phyloP scores from a whole-genome alignment of 2,113 vertebrate species.

The Ovis canadensis region DNA sequence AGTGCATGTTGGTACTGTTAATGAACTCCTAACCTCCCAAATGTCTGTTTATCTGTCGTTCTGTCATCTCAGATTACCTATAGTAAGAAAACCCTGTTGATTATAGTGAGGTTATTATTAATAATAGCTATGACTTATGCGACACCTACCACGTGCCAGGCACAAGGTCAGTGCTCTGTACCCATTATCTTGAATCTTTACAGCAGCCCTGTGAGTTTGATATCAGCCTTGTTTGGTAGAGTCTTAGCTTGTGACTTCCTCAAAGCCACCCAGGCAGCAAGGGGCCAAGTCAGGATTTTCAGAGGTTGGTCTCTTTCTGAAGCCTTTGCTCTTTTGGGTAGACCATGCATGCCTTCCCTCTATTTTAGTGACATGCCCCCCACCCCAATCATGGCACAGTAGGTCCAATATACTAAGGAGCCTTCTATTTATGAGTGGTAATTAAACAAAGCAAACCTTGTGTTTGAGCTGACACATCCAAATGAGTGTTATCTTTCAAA shows the following conservation, averaged over 20 bases:
- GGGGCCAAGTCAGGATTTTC: neutral
- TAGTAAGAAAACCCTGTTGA: neutral
- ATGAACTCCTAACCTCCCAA: neutral
- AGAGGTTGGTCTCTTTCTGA: neutral
- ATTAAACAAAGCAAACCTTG: slow-evolving; percentile 28
- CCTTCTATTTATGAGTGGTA: slow-evolving; percentile 7
- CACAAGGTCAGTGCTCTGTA: neutral
- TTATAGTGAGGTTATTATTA: neutral
- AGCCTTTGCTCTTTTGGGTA: neutral
- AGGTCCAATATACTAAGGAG: neutral
- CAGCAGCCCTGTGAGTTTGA: neutral
- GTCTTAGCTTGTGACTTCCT: neutral
- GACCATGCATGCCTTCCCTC: neutral
- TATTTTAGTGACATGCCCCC: neutral
- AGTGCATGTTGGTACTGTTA: neutral
- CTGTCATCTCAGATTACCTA: neutral
- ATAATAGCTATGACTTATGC: neutral
- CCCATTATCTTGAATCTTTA: neutral
- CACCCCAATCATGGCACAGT: neutral
- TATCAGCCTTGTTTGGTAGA: neutral
- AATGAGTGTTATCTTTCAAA: neutral
- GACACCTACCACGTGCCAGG: neutral
- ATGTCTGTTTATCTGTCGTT: neutral
- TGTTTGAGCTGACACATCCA: neutral
- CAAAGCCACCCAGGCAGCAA: neutral